phyloP scores from a whole-genome alignment of 1,140 invertebrate genomes.

The Formica exsecta region DNA sequence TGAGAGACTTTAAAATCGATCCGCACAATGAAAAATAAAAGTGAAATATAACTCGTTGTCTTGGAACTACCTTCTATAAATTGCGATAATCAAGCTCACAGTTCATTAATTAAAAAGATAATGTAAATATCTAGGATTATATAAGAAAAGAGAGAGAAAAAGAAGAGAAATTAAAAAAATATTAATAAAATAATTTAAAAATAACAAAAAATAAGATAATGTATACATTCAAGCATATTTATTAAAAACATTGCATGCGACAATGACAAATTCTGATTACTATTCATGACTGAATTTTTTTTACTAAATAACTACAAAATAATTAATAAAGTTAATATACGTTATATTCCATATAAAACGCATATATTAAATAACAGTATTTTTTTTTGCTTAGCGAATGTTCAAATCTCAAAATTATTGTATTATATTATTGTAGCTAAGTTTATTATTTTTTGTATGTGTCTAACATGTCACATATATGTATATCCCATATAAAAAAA shows the following conservation, averaged over 20 bases:
- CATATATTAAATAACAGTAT: no score
- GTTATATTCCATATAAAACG: no score
- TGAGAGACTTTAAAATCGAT: neutral
- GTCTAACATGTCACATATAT: no score
- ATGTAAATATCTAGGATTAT: neutral
- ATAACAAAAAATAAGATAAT: neutral
- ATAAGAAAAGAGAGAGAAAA: neutral
- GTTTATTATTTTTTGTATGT: no score
- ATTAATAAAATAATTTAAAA: neutral
- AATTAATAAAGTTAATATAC: no score
- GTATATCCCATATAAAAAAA: neutral
- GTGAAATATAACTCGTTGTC: neutral
- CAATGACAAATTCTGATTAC: neutral
- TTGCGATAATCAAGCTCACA: neutral
- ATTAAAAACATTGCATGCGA: neutral
- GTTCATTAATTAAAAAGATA: neutral
- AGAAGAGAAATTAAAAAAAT: neutral
- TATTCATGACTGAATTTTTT: no score
- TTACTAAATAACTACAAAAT: no score
- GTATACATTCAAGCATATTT: neutral
- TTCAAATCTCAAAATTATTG: no score
- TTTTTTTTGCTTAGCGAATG: no score
- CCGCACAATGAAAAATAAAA: slow-evolving; percentile 27
- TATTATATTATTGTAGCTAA: no score
- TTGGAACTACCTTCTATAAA: neutral